phyloP scores from a whole-genome alignment of 1,140 invertebrate species.

The Diprion similis region DNA sequence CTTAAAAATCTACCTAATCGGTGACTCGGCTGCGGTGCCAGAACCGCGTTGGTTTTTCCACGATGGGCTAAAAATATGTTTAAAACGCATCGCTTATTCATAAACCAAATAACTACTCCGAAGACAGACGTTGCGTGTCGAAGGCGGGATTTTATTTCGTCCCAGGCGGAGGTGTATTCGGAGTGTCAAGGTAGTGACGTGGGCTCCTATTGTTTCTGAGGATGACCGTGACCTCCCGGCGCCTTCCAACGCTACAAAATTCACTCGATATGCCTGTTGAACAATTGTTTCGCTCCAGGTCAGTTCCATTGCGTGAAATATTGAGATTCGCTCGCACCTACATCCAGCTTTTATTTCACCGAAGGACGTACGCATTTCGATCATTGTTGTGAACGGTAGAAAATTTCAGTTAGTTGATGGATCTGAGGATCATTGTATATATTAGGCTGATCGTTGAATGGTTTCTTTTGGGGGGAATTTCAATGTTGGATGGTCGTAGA shows the following conservation, averaged over 20 bases:
- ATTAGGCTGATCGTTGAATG: no score
- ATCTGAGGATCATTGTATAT: no score
- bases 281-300: neutral
- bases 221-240: neutral
- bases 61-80: neutral
- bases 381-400: no score
- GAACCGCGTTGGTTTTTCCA: neutral
- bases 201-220: constrained; percentile 1
- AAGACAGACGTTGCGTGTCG: neutral
- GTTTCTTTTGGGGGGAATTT: no score
- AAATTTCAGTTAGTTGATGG: no score
- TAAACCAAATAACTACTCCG: neutral
- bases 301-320: neutral
- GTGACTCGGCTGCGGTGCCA: neutral
- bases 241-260: neutral
- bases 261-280: neutral
- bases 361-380: no score
- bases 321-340: neutral
- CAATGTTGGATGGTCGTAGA: no score
- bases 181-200: constrained; percentile 5
- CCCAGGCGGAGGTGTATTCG: neutral
- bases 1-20: no score
- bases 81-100: constrained; percentile 7
- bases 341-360: neutral
- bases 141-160: neutral